These are phyloP conservation scores for Corvus moneduloides DNA, from an alignment of 2,113 vertebrate species.

Conservation along the genomic window DNA sequence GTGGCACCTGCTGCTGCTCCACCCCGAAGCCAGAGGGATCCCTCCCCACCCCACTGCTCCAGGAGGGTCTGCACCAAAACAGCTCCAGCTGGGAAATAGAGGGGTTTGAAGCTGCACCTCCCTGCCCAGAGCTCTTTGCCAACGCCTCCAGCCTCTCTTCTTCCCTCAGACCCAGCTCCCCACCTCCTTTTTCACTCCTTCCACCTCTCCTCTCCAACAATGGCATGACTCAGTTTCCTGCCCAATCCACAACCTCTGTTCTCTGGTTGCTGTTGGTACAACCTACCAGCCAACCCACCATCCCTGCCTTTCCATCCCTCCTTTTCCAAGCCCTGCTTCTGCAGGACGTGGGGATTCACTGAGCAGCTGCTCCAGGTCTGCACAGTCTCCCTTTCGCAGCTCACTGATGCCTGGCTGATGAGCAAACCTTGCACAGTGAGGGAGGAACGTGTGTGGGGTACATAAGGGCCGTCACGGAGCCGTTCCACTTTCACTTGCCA, in stretches of 20 bases:
- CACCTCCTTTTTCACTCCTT: not conserved
- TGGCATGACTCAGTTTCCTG: not conserved
- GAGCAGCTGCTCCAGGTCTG: not conserved
- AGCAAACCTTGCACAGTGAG: not conserved
- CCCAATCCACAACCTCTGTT: not conserved
- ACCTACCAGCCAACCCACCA: not conserved
- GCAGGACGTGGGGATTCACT: accelerated
- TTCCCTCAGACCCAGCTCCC: not conserved
- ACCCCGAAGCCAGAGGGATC: not conserved
- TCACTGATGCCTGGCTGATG: not conserved
- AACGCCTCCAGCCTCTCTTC: not conserved
- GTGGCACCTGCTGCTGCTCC: not conserved
- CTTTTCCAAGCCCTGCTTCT: not conserved
- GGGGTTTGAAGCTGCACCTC: not conserved
- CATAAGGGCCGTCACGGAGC: not conserved
- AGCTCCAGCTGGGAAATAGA: accelerated
- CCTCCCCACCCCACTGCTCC: not conserved
- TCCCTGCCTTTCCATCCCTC: not conserved
- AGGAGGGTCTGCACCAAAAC: not conserved
- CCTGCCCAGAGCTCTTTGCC: not conserved
- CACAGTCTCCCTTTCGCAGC: not conserved
- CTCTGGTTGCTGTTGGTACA: not conserved
- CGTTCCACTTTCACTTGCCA: not conserved
- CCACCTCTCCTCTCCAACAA: not conserved
- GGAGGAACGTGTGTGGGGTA: not conserved